phyloP scores from a whole-genome alignment of 2,113 vertebrate genomes.

The Apteryx owenii region DNA sequence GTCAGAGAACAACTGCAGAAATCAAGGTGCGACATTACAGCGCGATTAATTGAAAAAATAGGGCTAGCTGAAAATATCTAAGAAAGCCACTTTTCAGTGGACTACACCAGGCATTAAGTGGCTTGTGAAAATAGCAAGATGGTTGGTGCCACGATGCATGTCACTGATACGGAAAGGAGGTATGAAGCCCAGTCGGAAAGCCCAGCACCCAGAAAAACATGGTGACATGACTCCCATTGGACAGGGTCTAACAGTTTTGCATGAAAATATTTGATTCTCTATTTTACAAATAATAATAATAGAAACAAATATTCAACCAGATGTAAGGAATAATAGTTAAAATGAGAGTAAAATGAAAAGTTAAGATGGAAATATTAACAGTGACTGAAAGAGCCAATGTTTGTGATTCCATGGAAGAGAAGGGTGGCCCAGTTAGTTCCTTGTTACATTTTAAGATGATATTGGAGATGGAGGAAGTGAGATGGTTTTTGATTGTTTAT shows the following conservation, averaged over 20 bases:
- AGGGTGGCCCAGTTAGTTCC: background rate
- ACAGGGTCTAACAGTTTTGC: background rate
- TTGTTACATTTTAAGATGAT: background rate
- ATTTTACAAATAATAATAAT: background rate
- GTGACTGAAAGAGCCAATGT: background rate
- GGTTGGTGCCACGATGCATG: background rate
- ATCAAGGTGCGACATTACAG: slow-evolving; percentile 17
- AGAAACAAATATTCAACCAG: background rate
- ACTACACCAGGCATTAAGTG: background rate
- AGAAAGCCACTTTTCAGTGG: slow-evolving; percentile 2
- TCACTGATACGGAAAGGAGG: background rate
- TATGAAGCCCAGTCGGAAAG: background rate
- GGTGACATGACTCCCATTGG: background rate
- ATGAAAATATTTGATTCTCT: background rate
- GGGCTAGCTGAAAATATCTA: background rate
- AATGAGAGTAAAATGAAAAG: background rate
- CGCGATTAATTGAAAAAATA: slow-evolving; percentile 29
- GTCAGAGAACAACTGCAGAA: slow-evolving; percentile 20
- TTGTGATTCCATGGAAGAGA: background rate
- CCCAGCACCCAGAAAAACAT: background rate
- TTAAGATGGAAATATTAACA: background rate
- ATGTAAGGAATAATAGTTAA: background rate
- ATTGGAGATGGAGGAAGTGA: background rate
- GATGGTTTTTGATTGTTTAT: background rate
- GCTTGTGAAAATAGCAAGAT: slow-evolving; percentile 21